A percentile compares a stretch with the other conserved stretches of the same genome.
Conservation (phyloP, 2,113 vertebrate species). For the Lethenteron reissneri region DNA sequence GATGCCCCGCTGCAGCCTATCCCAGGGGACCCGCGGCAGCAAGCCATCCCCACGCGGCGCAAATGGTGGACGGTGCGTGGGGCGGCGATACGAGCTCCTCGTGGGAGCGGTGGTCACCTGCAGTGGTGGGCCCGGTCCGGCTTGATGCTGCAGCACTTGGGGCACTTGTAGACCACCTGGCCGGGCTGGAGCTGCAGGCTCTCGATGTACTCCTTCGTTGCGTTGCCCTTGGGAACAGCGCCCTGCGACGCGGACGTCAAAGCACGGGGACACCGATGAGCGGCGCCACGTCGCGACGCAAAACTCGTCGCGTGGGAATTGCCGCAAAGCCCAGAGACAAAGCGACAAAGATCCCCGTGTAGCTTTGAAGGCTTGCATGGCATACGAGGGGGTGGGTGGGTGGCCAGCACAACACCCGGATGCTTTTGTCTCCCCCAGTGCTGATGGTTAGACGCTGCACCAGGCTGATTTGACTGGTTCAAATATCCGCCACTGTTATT, state of each 20-base stretch:
- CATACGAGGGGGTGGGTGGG: too few species aligned
- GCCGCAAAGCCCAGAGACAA: too few species aligned
- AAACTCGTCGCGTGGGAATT: too few species aligned
- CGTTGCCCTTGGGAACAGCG: conserved; percentile 89
- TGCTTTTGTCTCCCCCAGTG: too few species aligned
- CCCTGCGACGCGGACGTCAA: conserved; percentile 27
- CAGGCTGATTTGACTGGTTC: too few species aligned
- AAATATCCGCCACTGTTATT: too few species aligned
- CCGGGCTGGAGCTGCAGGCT: conserved; percentile 88
- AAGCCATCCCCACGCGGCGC: not conserved
- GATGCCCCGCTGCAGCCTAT: not conserved
- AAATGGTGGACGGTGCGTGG: not conserved
- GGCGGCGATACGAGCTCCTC: not conserved
- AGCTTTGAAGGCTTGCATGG: too few species aligned
- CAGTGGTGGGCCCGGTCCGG: conserved; percentile 92
- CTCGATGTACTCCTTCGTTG: conserved; percentile 94
- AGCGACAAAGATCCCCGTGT: too few species aligned
- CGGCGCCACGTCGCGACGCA: too few species aligned
- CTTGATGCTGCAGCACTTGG: conserved; percentile 98
- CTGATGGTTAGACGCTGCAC: too few species aligned
- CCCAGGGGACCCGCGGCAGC: too few species aligned
- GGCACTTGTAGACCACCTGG: conserved; percentile 95
- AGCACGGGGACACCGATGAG: not conserved
- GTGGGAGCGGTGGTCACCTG: conserved; percentile 33
- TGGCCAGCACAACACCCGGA: too few species aligned